A percentile compares a stretch with the other conserved stretches of the same genome.
phyloP scores from a whole-genome alignment of 2,113 vertebrate species.

The Cynoglossus semilaevis region DNA sequence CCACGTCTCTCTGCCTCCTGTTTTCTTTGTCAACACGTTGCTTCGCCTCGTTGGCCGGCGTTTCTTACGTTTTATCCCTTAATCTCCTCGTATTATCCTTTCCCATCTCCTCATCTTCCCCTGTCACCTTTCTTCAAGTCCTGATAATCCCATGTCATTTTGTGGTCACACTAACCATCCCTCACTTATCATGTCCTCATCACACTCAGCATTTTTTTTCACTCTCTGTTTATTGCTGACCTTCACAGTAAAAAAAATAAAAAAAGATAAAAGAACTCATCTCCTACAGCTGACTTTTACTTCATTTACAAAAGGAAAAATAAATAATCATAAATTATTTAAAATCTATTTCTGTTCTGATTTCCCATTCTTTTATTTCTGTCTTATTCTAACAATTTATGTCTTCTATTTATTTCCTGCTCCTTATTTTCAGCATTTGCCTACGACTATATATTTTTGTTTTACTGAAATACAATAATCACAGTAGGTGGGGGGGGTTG shows the following conservation, averaged over 20 bases:
- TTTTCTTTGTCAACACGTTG: not conserved
- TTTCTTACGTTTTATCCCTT: conserved; percentile 14
- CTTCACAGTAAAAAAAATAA: conserved; percentile 8
- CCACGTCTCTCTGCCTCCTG: not conserved
- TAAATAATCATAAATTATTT: too few relatives aligned
- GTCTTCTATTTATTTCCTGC: too few relatives aligned
- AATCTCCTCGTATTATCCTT: conserved; percentile 21
- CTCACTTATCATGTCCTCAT: conserved; percentile 18
- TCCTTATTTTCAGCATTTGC: too few relatives aligned
- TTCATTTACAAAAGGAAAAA: too few relatives aligned
- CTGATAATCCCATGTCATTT: conserved; percentile 31
- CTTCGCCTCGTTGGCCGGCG: not conserved
- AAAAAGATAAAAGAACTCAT: too few relatives aligned
- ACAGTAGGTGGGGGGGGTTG: too few relatives aligned
- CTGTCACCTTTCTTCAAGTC: conserved; percentile 19
- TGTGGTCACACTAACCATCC: conserved; percentile 4
- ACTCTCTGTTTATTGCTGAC: conserved; percentile 27
- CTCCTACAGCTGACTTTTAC: too few relatives aligned
- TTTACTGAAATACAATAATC: too few relatives aligned
- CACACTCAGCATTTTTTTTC: not conserved
- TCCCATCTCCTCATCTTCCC: not conserved
- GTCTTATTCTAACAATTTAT: too few relatives aligned
- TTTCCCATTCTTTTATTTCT: too few relatives aligned
- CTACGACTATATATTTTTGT: too few relatives aligned
- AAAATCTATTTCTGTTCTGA: too few relatives aligned